Conservation (phyloP, 2,113 vertebrate species). For the Orthonyx spaldingii region DNA sequence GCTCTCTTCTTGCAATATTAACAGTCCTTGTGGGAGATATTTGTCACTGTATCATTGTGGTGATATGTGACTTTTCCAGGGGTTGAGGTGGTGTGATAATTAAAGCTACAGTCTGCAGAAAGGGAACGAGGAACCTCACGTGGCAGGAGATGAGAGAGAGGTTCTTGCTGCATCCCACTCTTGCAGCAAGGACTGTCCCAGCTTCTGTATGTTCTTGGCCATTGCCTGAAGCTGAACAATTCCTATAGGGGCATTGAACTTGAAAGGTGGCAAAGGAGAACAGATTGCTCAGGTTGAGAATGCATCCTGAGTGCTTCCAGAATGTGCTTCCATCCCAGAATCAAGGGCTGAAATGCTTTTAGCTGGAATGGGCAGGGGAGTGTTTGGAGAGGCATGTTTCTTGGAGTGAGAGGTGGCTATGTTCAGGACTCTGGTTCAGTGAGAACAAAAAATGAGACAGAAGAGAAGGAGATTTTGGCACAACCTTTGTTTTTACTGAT, state of each 20-base stretch:
- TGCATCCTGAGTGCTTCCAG: neutral
- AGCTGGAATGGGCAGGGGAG: neutral
- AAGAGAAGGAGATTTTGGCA: neutral
- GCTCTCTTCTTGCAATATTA: neutral
- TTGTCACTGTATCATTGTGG: neutral
- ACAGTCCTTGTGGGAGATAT: neutral
- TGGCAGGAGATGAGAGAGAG: fast-evolving
- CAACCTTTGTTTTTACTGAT: neutral
- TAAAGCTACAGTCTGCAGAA: neutral
- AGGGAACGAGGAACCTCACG: neutral
- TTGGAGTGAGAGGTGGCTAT: neutral
- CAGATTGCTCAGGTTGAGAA: neutral
- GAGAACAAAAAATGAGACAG: neutral
- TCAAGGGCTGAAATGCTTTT: neutral
- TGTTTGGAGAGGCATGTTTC: neutral
- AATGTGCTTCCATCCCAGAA: neutral
- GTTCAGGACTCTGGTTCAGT: neutral
- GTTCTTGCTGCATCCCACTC: neutral
- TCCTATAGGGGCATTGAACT: neutral
- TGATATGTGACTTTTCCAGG: neutral
- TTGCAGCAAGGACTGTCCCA: neutral
- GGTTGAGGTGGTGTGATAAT: neutral
- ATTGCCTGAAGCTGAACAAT: neutral
- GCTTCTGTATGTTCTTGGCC: neutral
- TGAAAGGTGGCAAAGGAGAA: neutral